A percentile compares a stretch with the other conserved stretches of the same genome.
Conservation (phyloP, 2,113 vertebrate species). For the Dipodomys merriami region DNA sequence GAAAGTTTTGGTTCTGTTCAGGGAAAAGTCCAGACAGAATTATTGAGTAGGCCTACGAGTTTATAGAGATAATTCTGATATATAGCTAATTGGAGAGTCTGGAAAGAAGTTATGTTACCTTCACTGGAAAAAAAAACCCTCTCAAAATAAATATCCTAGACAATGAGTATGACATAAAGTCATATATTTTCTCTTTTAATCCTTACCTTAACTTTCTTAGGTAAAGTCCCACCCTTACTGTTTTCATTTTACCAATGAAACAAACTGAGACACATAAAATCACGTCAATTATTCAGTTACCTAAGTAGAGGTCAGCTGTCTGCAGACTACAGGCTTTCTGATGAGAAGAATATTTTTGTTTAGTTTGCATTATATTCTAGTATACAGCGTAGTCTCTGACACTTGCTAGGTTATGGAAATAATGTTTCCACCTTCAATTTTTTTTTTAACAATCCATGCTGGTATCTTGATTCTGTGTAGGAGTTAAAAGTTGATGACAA, state of each 20-base stretch:
- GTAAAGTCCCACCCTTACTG: rapidly evolving
- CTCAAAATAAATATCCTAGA: neutral
- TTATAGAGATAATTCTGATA: neutral
- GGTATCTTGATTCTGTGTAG: neutral
- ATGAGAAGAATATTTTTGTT: neutral
- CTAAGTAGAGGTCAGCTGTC: neutral
- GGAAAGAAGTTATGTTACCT: neutral
- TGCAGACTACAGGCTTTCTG: neutral
- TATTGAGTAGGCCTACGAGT: too few relatives aligned
- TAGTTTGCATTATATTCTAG: neutral
- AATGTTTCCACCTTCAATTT: neutral
- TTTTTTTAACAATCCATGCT: constrained; percentile 12
- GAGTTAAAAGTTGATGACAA: neutral
- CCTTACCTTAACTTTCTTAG: neutral
- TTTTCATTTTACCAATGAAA: neutral
- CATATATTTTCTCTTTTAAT: neutral
- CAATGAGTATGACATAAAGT: neutral
- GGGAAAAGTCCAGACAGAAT: too few relatives aligned
- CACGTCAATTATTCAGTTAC: neutral
- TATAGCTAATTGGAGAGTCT: neutral
- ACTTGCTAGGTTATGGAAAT: neutral
- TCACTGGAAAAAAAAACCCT: neutral
- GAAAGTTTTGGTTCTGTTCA: neutral
- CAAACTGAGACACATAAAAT: neutral
- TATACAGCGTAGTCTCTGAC: neutral